phyloP scores from a whole-genome alignment of 2,797 vertebrate species.

The Notoglanidium macrostoma region DNA sequence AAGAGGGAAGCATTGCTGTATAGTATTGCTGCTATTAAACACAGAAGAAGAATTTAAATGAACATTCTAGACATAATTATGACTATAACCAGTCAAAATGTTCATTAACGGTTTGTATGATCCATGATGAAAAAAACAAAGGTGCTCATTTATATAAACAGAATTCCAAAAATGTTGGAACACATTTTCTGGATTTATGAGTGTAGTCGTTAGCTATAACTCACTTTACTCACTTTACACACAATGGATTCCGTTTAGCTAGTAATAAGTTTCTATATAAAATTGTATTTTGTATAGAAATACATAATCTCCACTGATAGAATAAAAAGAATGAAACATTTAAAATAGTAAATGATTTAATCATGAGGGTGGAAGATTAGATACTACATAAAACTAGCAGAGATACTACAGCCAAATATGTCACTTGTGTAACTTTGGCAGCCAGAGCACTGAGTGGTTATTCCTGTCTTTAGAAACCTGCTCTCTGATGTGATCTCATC shows the following conservation, averaged over 20 bases:
- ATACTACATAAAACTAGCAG: background rate
- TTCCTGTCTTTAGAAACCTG: constrained; percentile 36
- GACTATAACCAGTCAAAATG: background rate
- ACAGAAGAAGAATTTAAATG: background rate
- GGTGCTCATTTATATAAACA: background rate
- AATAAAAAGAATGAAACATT: background rate
- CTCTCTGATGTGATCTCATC: constrained; percentile 55
- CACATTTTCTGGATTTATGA: background rate
- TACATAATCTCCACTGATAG: background rate
- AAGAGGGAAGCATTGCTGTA: constrained; percentile 64
- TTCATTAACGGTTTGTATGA: background rate
- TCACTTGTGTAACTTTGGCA: constrained; percentile 23
- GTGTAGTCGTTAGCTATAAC: background rate
- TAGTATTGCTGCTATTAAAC: constrained; percentile 9
- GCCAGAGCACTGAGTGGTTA: constrained; percentile 24
- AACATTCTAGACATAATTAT: background rate
- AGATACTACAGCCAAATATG: background rate
- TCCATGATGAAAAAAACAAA: background rate
- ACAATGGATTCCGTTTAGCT: background rate
- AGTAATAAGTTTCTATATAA: background rate
- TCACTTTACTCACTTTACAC: background rate
- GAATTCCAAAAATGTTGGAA: background rate
- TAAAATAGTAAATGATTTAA: background rate
- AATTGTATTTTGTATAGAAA: background rate
- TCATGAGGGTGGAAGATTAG: background rate